Base-by-base conservation (phyloP, 2,797 vertebrate species). In the Myotis pilosus region DNA sequence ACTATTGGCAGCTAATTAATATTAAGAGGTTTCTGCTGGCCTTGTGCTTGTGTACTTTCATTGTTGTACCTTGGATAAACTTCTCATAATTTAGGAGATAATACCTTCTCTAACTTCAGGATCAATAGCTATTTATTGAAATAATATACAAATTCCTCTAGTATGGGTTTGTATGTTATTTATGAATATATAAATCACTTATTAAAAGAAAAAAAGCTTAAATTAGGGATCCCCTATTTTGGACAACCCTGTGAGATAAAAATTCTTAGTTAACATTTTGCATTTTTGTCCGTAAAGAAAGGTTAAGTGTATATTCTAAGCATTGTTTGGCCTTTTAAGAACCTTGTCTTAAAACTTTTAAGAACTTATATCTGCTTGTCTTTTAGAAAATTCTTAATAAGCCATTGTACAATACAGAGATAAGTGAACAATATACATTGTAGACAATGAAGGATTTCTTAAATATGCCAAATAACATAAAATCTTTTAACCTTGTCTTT, bases 401-500 rank as follows among this genome's bases (percentile, higher is more conserved):
- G 13, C 33, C 23, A 28, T 78, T 84, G 69, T 85, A 47, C 38
- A 78, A 71, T 25, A 62, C 68, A 78, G 3, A 19, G 22, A 71
- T 41, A 92, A 33, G 17, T 36, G 9, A 87, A 95, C 33, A 60
- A 2, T 17, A 13, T 66, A 16, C 11, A 49, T 76, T 66, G 51
- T 57, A 83, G n/a, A 57, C 16, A 87, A 91, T 12, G 23, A 94
- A 9, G 28, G 7, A 7, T 92, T 92, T 89, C 64, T 51, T 83
- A 84, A 94, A 78, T 72, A 72, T 75, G 71, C 84, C 62, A 68
- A 95, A 92, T 90, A 95, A 25, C 23, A 53, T 51, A 13, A 78
- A 83, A 95, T 94, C 60, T 94, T 91, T 90, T 98, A 97, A 98
- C 98, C 98, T 98, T 98, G 97, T 95, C 87, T 96, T 97, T 90